Evolutionary conservation across 2,797 vertebrate genomes (phyloP).

Genomic region (Chaenodraco wilsoni): DNA sequence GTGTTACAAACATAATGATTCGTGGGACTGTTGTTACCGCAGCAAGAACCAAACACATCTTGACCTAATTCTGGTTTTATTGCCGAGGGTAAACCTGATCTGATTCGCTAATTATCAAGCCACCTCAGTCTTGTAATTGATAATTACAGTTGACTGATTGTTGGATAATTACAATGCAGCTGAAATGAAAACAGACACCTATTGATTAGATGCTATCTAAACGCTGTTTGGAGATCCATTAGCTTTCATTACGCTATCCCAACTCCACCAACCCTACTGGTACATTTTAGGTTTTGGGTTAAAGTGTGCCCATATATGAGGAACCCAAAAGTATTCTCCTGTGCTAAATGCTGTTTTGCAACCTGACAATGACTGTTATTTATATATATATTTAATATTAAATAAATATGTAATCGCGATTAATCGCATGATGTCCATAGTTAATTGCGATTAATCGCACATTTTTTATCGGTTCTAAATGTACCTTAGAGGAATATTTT

Average conservation of each 20-base stretch:
- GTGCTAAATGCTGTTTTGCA: background rate
- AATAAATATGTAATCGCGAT: no score
- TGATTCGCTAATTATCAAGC: slow-evolving; percentile 65
- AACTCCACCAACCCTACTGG: no score
- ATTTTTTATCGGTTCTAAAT: no score
- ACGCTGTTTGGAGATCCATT: slow-evolving; percentile 27
- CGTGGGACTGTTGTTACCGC: slow-evolving; percentile 5
- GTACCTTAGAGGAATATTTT: no score
- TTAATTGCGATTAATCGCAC: no score
- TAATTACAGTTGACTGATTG: slow-evolving; percentile 70
- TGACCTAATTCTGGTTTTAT: slow-evolving; percentile 57
- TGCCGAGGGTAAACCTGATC: slow-evolving; percentile 52
- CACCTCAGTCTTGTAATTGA: slow-evolving; percentile 70
- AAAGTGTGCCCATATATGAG: background rate
- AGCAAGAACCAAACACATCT: slow-evolving; percentile 49
- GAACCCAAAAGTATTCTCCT: no score
- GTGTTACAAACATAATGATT: slow-evolving; percentile 24
- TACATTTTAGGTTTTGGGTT: background rate
- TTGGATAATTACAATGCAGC: slow-evolving; percentile 68
- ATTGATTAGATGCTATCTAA: slow-evolving; percentile 67
- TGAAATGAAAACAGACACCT: slow-evolving; percentile 68
- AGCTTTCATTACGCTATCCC: slow-evolving; percentile 5
- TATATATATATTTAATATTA: no score
- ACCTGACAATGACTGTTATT: background rate
- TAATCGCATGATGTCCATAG: no score